Evolutionary conservation across 2,888 invertebrate species (phyloP), one percentile per base, ranked within the genome.

Genomic region (Ectropis crepuscularia): DNA sequence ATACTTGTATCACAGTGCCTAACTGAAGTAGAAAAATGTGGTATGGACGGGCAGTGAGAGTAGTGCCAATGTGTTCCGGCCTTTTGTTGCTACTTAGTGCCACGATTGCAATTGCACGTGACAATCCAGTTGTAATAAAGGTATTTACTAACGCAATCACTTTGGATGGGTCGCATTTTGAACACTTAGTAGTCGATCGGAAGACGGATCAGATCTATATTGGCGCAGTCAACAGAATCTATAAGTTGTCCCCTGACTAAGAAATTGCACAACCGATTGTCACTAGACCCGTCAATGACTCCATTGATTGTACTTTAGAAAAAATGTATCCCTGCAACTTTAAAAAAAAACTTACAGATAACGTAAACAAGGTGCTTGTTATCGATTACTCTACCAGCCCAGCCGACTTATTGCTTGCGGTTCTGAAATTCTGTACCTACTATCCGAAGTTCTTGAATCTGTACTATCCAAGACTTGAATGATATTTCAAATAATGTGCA

Each of bases 301-400:
- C 97, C 63, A 96, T 97, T 50, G 96, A 97, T 79, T 99, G 99
- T 90, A 97, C 97, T 68, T 94, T 96, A 76, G 96, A 97, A n/a
- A n/a, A n/a, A n/a, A n/a, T n/a, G 86, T 97, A 98, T 86, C 97
- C 97, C 43, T 89, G 95, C 37, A 95, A 95, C 80, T 95, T 95
- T 63, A 93, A 94, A 68, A 96, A 96, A 81, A 95, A 96, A 79
- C 95, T 95, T 54, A 97, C 97, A 58, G 96, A 98, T 90, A 98
- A 98, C 89, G 96, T 97, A 74, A 99, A 98, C 93, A 99, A 99
- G 89, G 98, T 97, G 59, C 94, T 99, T 79, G 96, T 99, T 69
- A 98, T 99, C 79, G 98, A 99, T 92, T 97, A 98, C 83, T 96
- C 96, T n/a, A n/a, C n/a, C n/a, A n/a, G 45, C 96, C 97, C 68